These are phyloP conservation scores for Gnathochromis pfefferi DNA, from an alignment of 2,113 vertebrate genomes.

Conservation along the genomic window DNA sequence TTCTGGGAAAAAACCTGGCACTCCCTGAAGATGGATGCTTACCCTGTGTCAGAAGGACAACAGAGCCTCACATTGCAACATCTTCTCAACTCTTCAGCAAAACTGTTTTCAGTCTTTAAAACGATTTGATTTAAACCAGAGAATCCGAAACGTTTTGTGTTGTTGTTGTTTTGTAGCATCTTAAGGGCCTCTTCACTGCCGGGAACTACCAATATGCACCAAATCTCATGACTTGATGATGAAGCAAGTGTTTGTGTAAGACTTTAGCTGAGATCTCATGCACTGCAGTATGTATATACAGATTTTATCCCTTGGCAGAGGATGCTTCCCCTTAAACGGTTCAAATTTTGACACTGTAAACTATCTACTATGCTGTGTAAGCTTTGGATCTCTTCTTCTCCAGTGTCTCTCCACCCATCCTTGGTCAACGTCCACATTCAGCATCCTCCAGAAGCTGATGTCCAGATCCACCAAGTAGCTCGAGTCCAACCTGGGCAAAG, in stretches of 20 bases:
- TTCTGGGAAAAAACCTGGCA: conserved; percentile 54
- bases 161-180: conserved; percentile 25
- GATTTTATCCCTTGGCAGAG: conserved; percentile 7
- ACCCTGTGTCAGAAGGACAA: conserved; percentile 38
- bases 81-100: conserved; percentile 9
- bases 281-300: conserved; percentile 13
- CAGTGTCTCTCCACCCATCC: conserved; percentile 71
- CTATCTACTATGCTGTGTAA: not conserved
- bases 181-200: not conserved
- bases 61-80: conserved; percentile 41
- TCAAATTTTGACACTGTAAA: conserved; percentile 2
- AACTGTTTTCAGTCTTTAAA: conserved; percentile 38
- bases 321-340: not conserved
- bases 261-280: conserved; percentile 4
- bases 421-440: conserved; percentile 77
- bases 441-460: conserved; percentile 70
- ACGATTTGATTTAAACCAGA: conserved; percentile 48
- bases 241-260: conserved; percentile 5
- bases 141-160: not conserved
- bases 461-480: conserved; percentile 75
- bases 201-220: conserved; percentile 1
- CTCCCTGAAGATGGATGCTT: conserved; percentile 54
- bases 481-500: conserved; percentile 65
- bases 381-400: not conserved
- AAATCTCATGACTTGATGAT: not conserved